These are phyloP conservation scores for Hyposoter didymator DNA, from an alignment of 2,888 invertebrate species.

Conservation along the genomic window DNA sequence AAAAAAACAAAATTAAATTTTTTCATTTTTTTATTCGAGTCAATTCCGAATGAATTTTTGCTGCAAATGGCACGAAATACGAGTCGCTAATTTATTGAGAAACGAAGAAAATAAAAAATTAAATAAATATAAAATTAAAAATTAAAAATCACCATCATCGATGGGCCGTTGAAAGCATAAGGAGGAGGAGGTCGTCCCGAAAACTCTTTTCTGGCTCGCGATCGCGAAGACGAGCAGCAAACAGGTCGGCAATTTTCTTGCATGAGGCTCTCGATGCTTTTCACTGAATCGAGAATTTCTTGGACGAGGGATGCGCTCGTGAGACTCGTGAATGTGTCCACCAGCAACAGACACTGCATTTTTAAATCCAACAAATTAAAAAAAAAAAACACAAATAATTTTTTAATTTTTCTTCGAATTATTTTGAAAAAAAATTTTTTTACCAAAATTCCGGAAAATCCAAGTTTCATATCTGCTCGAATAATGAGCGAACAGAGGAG, in stretches of 20 bases:
- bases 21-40: too few relatives aligned
- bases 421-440: background rate
- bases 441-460: slow-evolving; percentile 43
- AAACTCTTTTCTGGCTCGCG: background rate
- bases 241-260: slow-evolving; percentile 1
- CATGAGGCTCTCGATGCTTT: slow-evolving; percentile 37
- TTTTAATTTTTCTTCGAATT: background rate
- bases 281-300: slow-evolving; percentile 20
- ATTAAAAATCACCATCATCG: background rate
- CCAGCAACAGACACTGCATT: slow-evolving; percentile 18
- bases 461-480: slow-evolving; percentile 8
- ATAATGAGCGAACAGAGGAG: background rate
- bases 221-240: slow-evolving; percentile 5
- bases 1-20: background rate
- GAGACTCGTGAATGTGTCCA: background rate
- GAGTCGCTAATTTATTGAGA: too few relatives aligned
- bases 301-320: background rate
- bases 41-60: too few relatives aligned
- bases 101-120: too few relatives aligned
- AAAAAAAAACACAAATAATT: background rate
- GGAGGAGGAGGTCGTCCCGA: too few relatives aligned
- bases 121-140: too few relatives aligned
- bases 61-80: too few relatives aligned
- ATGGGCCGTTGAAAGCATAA: background rate
- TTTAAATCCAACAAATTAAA: background rate